Base-by-base conservation (phyloP, 2,113 vertebrate species). In the Hypanus sabinus region DNA sequence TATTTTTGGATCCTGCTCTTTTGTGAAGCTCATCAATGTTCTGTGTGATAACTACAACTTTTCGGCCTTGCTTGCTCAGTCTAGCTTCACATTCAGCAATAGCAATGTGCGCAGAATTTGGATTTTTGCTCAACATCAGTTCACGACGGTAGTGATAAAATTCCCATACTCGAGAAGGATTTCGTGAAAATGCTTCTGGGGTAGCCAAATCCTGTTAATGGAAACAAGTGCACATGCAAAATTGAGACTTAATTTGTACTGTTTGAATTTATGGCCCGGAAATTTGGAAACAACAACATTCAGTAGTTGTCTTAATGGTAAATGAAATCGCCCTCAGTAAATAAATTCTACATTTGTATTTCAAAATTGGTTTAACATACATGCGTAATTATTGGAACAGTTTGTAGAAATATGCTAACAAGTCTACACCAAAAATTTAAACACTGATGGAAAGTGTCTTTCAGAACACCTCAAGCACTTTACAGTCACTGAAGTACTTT, bases 111-210 rank as follows among this genome's bases (percentile, higher is more conserved):
- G 97, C 99, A 0, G 97, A 94, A 0, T 97, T 99, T 0, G 99
- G 98, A 0, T 95, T 96, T 94, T 97, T 98, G 6, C 94, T 97
- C 95, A 97, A 77, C 94, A 97, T 97, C 94, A 98, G 75, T 83
- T 98, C 98, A 87, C 99, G 96, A 0, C 99, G 97, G 96, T 99
- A 98, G 93, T 99, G 98, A 96, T 98, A 99, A 94, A 99, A 99
- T 94, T 99, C 99, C 99, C 99, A 99, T 8, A 99, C 98, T 0
- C 97, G 97, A 0, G 98, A 98, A 0, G 99, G 98, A 95, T 97
- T 97, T 10, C 97, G 97, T 0, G 97, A 98, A 95, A 99, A 99
- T 93, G 98, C 98, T 95, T 97, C 97, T 0, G 98, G 98, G 0
- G 98, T 99, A 0, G 98, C 98, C 94, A 99, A 95, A 70, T 99